These are phyloP conservation scores for Lepidochitona cinerea DNA, from an alignment of 2,888 invertebrate species.

Conservation along the genomic window DNA sequence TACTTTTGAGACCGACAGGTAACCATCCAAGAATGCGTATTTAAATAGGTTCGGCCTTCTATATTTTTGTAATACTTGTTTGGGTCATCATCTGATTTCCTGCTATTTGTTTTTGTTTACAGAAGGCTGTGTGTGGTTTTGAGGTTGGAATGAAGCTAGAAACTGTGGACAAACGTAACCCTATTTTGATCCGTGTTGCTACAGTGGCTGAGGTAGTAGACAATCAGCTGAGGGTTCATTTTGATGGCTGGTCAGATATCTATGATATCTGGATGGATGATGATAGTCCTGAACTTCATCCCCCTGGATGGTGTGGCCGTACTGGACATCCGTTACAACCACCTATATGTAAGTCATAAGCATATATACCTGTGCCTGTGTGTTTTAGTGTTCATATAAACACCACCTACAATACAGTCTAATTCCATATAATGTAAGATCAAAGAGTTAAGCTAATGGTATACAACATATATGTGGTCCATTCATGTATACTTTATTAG, in stretches of 20 bases:
- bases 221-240: slow-evolving; percentile 83
- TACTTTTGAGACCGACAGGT: too few species aligned
- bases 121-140: slow-evolving; percentile 84
- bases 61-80: too few species aligned
- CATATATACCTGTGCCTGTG: neutral
- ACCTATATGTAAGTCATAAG: slow-evolving; percentile 76
- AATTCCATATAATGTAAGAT: too few species aligned
- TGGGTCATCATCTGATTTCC: too few species aligned
- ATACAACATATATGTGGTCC: too few species aligned
- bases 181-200: slow-evolving; percentile 88
- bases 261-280: slow-evolving; percentile 93
- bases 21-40: too few species aligned
- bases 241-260: slow-evolving; percentile 90
- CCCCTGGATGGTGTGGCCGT: slow-evolving; percentile 90
- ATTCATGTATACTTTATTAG: too few species aligned
- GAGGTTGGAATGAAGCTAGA: slow-evolving; percentile 89
- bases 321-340: slow-evolving; percentile 90
- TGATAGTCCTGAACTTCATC: slow-evolving; percentile 91
- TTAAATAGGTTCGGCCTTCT: too few species aligned
- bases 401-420: too few species aligned
- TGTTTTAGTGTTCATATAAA: neutral
- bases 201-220: slow-evolving; percentile 81
- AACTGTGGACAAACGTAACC: slow-evolving; percentile 84
- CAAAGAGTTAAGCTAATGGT: too few species aligned
- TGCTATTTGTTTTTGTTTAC: slow-evolving; percentile 61